These are phyloP conservation scores for Lynx canadensis DNA, from an alignment of 2,113 vertebrate genomes.

Conservation along the genomic window DNA sequence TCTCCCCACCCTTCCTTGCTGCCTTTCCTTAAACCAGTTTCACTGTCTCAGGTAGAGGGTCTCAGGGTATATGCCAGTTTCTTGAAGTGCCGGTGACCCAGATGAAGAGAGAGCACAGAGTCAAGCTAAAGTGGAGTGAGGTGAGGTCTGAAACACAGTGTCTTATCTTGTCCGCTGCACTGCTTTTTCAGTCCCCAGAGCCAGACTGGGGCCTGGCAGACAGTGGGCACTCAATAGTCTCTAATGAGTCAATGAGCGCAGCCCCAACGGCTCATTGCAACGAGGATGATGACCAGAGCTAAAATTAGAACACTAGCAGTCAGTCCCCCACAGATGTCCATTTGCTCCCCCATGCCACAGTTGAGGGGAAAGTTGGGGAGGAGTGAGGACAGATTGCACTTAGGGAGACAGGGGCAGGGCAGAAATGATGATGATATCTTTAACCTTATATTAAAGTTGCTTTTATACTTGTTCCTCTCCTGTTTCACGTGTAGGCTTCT, in stretches of 20 bases:
- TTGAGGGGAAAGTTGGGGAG: neutral
- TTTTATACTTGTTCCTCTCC: neutral
- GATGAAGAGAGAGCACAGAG: neutral
- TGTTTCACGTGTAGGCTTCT: conserved; percentile 1
- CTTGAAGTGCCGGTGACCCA: neutral
- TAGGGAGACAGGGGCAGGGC: neutral
- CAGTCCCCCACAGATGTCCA: neutral
- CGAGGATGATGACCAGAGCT: neutral
- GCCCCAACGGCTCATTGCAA: neutral
- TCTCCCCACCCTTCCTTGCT: neutral
- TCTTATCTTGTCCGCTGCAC: neutral
- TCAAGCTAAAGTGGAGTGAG: neutral
- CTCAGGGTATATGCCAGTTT: neutral
- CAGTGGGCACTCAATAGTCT: neutral
- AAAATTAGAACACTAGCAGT: neutral
- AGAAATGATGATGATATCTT: neutral
- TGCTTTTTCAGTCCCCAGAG: neutral
- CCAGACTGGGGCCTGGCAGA: neutral
- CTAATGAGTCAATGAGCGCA: too few species aligned
- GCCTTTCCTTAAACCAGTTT: neutral
- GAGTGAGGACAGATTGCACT: neutral
- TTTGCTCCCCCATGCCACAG: neutral
- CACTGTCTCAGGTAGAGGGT: neutral
- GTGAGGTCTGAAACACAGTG: neutral
- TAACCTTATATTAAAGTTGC: neutral